Base-by-base conservation (phyloP, 1,140 invertebrate species). In the Pogonus chalceus region DNA sequence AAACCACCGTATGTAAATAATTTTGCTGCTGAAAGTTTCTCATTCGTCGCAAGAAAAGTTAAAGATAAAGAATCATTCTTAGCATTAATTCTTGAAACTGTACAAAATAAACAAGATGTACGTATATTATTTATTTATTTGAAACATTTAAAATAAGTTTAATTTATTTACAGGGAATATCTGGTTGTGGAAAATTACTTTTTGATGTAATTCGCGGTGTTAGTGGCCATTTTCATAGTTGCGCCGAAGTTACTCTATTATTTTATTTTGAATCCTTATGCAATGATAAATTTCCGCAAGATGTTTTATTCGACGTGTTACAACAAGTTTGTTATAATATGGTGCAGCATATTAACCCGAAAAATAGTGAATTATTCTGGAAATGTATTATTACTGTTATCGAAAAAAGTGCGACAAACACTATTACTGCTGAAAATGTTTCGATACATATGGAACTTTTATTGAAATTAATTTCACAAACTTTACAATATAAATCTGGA, bases 11-110 rank as follows among this genome's bases (percentile, higher is more conserved):
- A 93, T 65, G 83, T 96, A n/a, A 84, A 85, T 58, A 85, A 85
- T 67, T 96, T 96, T 79, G 90, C 91, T n/a, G 88, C 90, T 1
- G 90, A 96, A 72, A 90, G 89, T 73, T 95, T 96, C 76, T 84
- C 91, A 12, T 95, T 92, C 75, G 83, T 96, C 1, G 86, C 90
- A 4, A 74, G 92, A 56, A 94, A 95, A 79, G 82, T 92, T 31
- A 83, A 79, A 60, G 85, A 94, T 59, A 87, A 85, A 60, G 75
- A 82, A 7, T 78, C 79, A 18, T 86, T 95, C 67, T 72, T 94
- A 21, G 70, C 78, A 47, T 73, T 86, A 20, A 69, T 94, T 4
- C 71, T 95, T 2, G 72, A 77, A 61, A 77, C 79, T 23, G 69
- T 93, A 7, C 66, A 82, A 56, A 73, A 77, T 31, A 78, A 81